phyloP scores from a whole-genome alignment of 2,888 invertebrate species.

The Philereme transversata region DNA sequence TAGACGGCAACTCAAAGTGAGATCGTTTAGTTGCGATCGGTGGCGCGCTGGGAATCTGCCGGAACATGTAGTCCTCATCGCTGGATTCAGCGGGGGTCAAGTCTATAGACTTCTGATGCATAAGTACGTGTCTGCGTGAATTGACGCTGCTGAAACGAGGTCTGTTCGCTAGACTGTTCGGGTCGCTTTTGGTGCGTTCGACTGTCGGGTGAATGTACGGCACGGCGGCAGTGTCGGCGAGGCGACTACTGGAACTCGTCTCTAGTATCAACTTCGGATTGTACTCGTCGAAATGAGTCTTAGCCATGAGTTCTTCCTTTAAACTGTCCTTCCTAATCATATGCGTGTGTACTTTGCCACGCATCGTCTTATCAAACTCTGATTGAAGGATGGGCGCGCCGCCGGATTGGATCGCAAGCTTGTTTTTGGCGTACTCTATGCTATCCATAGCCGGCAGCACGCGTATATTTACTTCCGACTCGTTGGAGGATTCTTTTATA shows the following conservation, averaged over 20 bases:
- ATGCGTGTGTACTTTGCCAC: constrained; percentile 70
- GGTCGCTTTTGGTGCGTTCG: constrained; percentile 94
- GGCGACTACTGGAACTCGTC: constrained; percentile 79
- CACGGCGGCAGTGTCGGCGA: constrained; percentile 74
- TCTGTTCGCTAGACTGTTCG: constrained; percentile 89
- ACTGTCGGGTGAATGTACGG: constrained; percentile 88
- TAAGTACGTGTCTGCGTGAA: constrained; percentile 90
- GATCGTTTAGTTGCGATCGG: constrained; percentile 88
- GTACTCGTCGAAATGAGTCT: constrained; percentile 88
- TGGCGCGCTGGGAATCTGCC: constrained; percentile 89
- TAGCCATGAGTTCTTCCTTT: constrained; percentile 86
- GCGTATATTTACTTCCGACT: constrained; percentile 78
- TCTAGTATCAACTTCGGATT: constrained; percentile 87
- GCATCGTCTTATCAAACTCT: constrained; percentile 82
- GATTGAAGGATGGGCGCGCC: constrained; percentile 84
- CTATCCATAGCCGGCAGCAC: constrained; percentile 81
- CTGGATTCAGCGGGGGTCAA: constrained; percentile 93
- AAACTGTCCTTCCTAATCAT: constrained; percentile 81
- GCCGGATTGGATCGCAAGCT: constrained; percentile 54
- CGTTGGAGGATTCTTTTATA: constrained; percentile 79
- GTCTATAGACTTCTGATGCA: constrained; percentile 94
- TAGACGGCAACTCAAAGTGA: constrained; percentile 86
- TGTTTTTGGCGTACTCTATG: constrained; percentile 80
- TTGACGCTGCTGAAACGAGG: constrained; percentile 89
- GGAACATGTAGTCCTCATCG: constrained; percentile 91